Base-by-base conservation (phyloP, 2,113 vertebrate genomes). In the Syrrhaptes paradoxus region DNA sequence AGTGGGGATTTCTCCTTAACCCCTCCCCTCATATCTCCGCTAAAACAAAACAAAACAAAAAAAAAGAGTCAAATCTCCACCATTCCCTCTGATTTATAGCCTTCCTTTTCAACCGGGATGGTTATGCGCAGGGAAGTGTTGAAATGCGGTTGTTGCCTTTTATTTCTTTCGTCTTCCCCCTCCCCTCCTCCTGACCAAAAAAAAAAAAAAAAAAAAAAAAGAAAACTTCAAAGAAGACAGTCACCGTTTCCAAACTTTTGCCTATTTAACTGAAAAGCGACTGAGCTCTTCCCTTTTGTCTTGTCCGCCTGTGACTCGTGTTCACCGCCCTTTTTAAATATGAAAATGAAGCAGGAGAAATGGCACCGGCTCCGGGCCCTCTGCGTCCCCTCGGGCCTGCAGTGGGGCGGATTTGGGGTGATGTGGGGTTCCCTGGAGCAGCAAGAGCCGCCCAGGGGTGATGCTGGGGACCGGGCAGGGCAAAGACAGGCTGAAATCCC, bases 61-160 rank as follows among this genome's bases (percentile, higher is more conserved):
- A 10, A 12, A 46, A 21, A 32, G 34, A 52, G 34, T 18, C 59
- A 58, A 82, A 75, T 78, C 90, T 74, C 43, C 80, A 46, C 62
- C 72, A 63, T 22, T 11, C 17, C 54, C 48, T 76, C 88, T 94
- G 92, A 95, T 96, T 93, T 95, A 94, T 79, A 25, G 32, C 75
- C 48, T 43, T 41, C 36, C 66, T 94, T 90, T 90, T 88, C 86
- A 90, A 17, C 57, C 2, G 84, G 72, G 91, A 24, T 38, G 61
- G 68, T 26, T 62, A 77, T 29, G 34, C 26, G 71, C 94, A 17
- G 83, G 34, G 45, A 90, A 90, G 93, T 92, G 93, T 76, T 38
- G 83, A 92, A 95, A 93, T 66, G 89, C 15, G 58, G 20, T 85
- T 83, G 45, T 88, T 49, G 83, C 71, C 61, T 92, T 95, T 95